Percentiles rank a stretch among this genome's conserved stretches.
Evolutionary conservation across 2,888 invertebrate genomes (phyloP).

Genomic region (Cylindroiulus punctatus): DNA sequence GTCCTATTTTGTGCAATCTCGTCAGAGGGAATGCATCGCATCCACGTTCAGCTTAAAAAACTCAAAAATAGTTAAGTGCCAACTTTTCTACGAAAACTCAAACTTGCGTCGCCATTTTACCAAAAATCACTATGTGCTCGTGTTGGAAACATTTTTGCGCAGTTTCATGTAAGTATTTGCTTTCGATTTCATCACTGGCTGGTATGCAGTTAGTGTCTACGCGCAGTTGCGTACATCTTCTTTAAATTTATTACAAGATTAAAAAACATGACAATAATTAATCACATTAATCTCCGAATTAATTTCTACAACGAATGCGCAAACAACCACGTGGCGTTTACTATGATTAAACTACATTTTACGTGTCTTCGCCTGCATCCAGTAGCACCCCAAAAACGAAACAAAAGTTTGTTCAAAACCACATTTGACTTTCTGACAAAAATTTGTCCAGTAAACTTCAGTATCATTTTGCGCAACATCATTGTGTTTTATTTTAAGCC

Average conservation of each 20-base stretch:
- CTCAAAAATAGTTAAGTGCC: neutral
- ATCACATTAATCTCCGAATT: neutral
- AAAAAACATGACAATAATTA: too few species aligned
- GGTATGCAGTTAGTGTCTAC: too few species aligned
- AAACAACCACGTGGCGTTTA: neutral
- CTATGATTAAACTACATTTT: too few species aligned
- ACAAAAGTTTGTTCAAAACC: neutral
- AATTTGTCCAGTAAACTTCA: neutral
- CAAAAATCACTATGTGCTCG: neutral
- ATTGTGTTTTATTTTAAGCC: neutral
- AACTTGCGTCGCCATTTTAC: neutral
- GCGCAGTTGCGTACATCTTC: too few species aligned
- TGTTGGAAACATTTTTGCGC: neutral
- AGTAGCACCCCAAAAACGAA: too few species aligned
- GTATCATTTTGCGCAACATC: neutral
- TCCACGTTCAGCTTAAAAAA: neutral
- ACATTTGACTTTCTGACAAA: neutral
- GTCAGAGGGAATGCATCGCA: conserved; percentile 18
- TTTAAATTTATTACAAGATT: too few species aligned
- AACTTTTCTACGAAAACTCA: neutral
- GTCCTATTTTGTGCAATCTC: neutral
- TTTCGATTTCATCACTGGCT: too few species aligned
- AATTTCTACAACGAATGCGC: neutral
- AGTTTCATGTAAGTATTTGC: neutral
- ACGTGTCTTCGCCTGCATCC: too few species aligned